Conservation (phyloP, 2,797 vertebrate species). For the Alauda arvensis region DNA sequence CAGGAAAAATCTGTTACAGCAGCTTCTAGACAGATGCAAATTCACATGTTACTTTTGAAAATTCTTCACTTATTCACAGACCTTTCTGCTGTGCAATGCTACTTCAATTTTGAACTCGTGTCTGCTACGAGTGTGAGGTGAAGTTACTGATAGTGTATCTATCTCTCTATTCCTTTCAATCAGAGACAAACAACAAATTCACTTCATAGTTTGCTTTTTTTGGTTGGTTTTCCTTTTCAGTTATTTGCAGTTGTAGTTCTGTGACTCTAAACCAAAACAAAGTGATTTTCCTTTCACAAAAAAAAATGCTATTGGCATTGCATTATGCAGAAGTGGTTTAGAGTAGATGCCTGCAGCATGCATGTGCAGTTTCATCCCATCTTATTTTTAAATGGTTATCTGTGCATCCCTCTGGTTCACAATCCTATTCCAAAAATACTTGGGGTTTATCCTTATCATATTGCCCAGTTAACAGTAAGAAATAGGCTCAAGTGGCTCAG, state of each 20-base stretch:
- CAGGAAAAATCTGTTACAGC: background rate
- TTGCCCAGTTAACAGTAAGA: constrained; percentile 44
- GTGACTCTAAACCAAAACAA: background rate
- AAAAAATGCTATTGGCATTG: background rate
- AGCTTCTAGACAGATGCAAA: background rate
- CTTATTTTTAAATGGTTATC: constrained; percentile 30
- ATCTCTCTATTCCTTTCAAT: background rate
- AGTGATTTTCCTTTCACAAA: background rate
- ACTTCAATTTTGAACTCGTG: background rate
- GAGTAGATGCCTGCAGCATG: background rate
- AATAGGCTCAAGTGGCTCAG: constrained; percentile 55
- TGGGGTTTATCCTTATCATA: constrained; percentile 54
- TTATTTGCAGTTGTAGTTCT: background rate
- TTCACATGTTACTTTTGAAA: background rate
- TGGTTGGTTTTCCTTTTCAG: background rate
- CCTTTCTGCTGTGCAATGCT: fast-evolving
- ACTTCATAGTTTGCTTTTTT: background rate
- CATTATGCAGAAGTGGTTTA: background rate
- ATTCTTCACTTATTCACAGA: background rate
- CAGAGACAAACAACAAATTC: background rate
- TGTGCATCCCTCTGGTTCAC: background rate
- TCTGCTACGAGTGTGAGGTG: background rate
- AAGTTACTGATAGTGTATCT: background rate
- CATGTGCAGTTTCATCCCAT: background rate
- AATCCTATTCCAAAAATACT: constrained; percentile 57